These are phyloP conservation scores for Nephrotoma guestfalica DNA, from an alignment of 2,888 invertebrate species.

Conservation along the genomic window DNA sequence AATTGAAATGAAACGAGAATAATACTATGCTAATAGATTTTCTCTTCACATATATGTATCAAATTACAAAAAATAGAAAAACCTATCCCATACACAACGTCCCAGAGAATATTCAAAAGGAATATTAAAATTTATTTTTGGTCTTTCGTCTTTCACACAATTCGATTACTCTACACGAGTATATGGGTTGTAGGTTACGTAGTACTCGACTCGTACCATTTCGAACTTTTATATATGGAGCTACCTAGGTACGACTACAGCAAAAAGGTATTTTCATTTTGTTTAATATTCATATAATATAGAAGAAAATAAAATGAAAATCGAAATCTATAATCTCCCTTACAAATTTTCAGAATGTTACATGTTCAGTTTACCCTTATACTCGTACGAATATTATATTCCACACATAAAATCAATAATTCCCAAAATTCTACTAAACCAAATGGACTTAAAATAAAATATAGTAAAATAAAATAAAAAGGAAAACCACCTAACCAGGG, in stretches of 20 bases:
- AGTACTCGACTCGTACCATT: not conserved
- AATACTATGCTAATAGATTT: not conserved
- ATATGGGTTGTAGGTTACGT: not conserved
- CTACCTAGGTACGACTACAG: not conserved
- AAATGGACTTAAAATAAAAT: not conserved
- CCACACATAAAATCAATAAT: not conserved
- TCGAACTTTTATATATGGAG: not conserved
- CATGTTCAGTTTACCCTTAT: not conserved
- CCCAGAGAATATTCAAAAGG: not conserved
- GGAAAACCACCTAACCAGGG: not conserved
- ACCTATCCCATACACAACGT: not conserved
- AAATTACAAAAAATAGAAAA: not conserved
- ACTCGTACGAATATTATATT: not conserved
- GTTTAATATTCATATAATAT: not conserved
- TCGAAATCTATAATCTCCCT: not conserved
- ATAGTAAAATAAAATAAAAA: not conserved
- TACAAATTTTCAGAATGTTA: not conserved
- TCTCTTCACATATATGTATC: not conserved
- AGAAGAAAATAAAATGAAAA: not conserved
- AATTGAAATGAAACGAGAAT: not conserved
- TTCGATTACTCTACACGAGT: not conserved
- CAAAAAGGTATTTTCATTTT: not conserved
- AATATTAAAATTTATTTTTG: not conserved
- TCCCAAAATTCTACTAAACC: not conserved
- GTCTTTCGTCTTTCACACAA: not conserved